Conservation (phyloP, 2,113 vertebrate species). For the Corynorhinus townsendii region DNA sequence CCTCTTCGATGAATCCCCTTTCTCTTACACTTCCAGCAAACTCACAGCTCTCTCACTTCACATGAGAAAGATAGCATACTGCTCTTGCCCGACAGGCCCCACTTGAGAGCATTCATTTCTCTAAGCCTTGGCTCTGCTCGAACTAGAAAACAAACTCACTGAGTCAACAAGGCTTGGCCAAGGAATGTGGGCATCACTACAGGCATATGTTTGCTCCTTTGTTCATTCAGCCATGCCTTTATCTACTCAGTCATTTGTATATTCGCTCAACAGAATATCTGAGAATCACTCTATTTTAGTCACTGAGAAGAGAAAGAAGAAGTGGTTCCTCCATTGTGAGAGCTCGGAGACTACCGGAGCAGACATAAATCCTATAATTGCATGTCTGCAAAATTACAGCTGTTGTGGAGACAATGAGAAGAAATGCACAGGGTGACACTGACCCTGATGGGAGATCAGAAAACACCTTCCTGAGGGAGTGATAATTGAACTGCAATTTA, state of each 20-base stretch:
- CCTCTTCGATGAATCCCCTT: background rate
- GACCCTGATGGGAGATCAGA: background rate
- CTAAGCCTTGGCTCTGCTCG: background rate
- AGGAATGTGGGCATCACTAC: background rate
- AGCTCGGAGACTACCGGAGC: background rate
- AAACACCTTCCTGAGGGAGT: background rate
- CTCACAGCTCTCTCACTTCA: background rate
- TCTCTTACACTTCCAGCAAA: background rate
- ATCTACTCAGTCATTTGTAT: background rate
- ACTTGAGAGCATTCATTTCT: background rate
- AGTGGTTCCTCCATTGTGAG: background rate
- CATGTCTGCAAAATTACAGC: background rate
- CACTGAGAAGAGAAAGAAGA: background rate
- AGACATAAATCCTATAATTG: background rate
- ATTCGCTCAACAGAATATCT: background rate
- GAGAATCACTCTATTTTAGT: background rate
- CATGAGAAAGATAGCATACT: background rate
- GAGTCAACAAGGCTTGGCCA: background rate
- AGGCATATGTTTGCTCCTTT: background rate
- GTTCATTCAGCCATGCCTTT: background rate
- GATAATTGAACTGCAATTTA: background rate
- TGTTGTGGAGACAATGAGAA: background rate
- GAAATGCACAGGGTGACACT: background rate
- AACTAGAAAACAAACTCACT: conserved; percentile 29
- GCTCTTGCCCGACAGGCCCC: conserved; percentile 1